Conservation (phyloP, 2,113 vertebrate species). For the Muscicapa adusta region DNA sequence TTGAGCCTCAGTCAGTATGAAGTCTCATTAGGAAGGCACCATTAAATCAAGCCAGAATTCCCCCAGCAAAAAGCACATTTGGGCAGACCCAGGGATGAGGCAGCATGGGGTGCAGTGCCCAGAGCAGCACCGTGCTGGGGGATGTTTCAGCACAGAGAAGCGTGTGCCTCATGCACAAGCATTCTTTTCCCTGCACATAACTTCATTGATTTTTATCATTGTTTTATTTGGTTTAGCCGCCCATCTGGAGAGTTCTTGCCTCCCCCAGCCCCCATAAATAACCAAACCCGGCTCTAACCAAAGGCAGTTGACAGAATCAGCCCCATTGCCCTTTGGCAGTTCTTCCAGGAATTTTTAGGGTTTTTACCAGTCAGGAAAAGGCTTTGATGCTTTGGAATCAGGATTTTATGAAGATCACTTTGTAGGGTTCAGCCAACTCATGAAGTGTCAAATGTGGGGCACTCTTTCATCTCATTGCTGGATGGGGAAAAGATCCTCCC, state of each 20-base stretch:
- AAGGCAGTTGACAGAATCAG: constrained; percentile 65
- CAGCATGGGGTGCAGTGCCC: not conserved
- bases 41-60: not conserved
- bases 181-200: constrained; percentile 29
- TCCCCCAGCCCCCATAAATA: constrained; percentile 66
- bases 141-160: not conserved
- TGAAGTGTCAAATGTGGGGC: constrained; percentile 68
- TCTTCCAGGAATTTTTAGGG: constrained; percentile 68
- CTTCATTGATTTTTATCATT: constrained; percentile 68
- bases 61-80: not conserved
- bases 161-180: not conserved
- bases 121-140: not conserved
- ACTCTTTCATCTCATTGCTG: constrained; percentile 60
- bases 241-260: constrained; percentile 68
- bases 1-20: not conserved
- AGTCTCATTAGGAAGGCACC: not conserved
- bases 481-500: constrained; percentile 66
- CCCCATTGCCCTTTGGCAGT: constrained; percentile 66
- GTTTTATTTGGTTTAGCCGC: constrained; percentile 65
- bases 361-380: constrained; percentile 68
- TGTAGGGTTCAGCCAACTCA: constrained; percentile 70
- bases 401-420: constrained; percentile 70
- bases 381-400: constrained; percentile 68
- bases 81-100: not conserved
- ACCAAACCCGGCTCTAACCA: constrained; percentile 60